phyloP scores from a whole-genome alignment of 1,140 invertebrate species.

The Drosophila lini region DNA sequence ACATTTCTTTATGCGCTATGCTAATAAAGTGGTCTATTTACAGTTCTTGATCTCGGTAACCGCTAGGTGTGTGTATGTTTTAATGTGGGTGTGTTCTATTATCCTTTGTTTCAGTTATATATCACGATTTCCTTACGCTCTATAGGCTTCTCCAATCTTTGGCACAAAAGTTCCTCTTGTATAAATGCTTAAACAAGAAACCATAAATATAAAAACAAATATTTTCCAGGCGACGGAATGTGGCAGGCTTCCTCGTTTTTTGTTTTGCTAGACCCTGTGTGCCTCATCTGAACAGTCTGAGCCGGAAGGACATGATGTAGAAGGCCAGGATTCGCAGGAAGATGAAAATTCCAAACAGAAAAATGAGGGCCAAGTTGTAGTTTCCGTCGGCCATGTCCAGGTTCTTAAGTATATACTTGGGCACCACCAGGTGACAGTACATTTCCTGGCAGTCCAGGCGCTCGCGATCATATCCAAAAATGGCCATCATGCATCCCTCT shows the following conservation, averaged over 20 bases:
- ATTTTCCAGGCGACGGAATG: constrained; percentile 56
- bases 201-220: constrained; percentile 28
- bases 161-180: constrained; percentile 53
- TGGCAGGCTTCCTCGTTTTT: constrained; percentile 19
- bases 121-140: constrained; percentile 77
- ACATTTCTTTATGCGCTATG: constrained; percentile 38
- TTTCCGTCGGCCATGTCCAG: constrained; percentile 89
- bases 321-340: constrained; percentile 77
- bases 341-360: constrained; percentile 66
- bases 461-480: constrained; percentile 88
- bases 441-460: constrained; percentile 87
- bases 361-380: constrained; percentile 63
- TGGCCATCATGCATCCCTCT: constrained; percentile 88
- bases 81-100: constrained; percentile 18
- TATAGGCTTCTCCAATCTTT: constrained; percentile 64
- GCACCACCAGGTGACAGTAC: constrained; percentile 90
- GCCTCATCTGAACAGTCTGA: constrained; percentile 81
- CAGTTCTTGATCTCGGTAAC: constrained; percentile 35
- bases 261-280: background rate
- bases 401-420: constrained; percentile 89
- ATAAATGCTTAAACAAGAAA: constrained; percentile 52
- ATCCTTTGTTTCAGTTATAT: constrained; percentile 51
- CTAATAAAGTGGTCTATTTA: constrained; percentile 43
- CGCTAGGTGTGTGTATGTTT: constrained; percentile 29
- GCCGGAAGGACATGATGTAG: constrained; percentile 81